Base-by-base conservation (phyloP, 2,113 vertebrate species). In the Heteronetta atricapilla region DNA sequence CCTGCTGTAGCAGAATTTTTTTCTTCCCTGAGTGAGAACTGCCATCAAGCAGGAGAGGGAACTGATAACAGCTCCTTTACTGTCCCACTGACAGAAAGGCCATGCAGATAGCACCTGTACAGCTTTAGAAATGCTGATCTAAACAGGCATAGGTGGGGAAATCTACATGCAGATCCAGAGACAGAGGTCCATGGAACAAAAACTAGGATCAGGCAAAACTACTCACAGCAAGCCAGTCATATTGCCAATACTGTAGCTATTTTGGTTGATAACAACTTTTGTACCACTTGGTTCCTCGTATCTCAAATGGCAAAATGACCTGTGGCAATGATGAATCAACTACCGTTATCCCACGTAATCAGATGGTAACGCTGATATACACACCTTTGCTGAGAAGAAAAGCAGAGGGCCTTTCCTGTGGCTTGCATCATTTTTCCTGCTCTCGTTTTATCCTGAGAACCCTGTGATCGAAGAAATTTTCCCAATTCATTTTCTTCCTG, bases 381-480 rank as follows among this genome's bases (percentile, higher is more conserved):
- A 52, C 96, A 99, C 99, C 99, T 99, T 97, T 99, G 99, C 95
- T 99, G 99, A 81, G 99, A 99, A 88, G 99, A 99, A 97, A 99
- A 99, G 97, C 99, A 99, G 84, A 99, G 99, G 2, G 99, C 99
- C 96, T 99, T 99, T 81, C 99, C 99, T 3, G 99, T 99, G 19
- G 99, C 99, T 97, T 99, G 99, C 99, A 99, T 99, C 98, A 99
- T 99, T 97, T 99, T 99, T 85, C 99, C 99, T 26, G 99, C 99
- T 95, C 98, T 97, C 42, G 98, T 99, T 98, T 99, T 99, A 96
- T 99, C 99, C 97, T 99, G 99, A 84, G 99, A 99, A 80, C 99
- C 99, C 97, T 99, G 99, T 11, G 98, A 98, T 93, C 99, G 98
- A 92, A 99, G 98, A 97, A 99, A 99, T 66, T 99, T 99, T 11